Evolutionary conservation across 2,797 vertebrate species (phyloP).

Genomic region (Geotrypetes seraphini): DNA sequence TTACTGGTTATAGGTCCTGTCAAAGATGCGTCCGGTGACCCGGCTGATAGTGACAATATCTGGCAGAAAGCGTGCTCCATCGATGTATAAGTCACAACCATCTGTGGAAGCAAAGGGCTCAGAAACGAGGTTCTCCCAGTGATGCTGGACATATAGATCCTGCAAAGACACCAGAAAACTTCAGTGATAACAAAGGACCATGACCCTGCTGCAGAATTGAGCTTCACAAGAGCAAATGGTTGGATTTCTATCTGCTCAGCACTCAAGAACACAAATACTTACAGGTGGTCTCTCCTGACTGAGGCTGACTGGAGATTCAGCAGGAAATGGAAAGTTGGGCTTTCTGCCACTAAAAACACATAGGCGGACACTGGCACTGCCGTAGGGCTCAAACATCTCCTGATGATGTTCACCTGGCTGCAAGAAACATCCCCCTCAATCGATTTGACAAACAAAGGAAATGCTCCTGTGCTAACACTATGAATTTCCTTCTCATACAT

Average conservation of each 20-base stretch:
- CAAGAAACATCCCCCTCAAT: too few species aligned
- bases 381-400: slow-evolving; percentile 14
- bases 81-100: slow-evolving; percentile 16
- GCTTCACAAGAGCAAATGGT: too few species aligned
- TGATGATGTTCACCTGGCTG: slow-evolving; percentile 8
- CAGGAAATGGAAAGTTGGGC: slow-evolving; percentile 15
- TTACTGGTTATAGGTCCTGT: slow-evolving; percentile 26
- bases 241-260: too few species aligned
- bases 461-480: too few species aligned
- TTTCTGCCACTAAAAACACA: slow-evolving; percentile 12
- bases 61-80: slow-evolving; percentile 26
- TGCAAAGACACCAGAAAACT: not conserved
- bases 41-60: slow-evolving; percentile 25
- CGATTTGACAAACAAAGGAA: too few species aligned
- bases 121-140: not conserved
- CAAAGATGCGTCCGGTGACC: slow-evolving; percentile 26
- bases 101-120: slow-evolving; percentile 7
- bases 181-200: not conserved
- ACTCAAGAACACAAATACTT: too few species aligned
- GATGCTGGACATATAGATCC: slow-evolving; percentile 10
- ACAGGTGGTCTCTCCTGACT: slow-evolving; percentile 3
- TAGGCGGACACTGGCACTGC: slow-evolving; percentile 9
- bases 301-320: slow-evolving; percentile 4
- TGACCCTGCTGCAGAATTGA: not conserved
- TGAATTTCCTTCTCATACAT: too few species aligned